Percentiles rank a stretch among this genome's conserved stretches.
Evolutionary conservation across 1,140 invertebrate species (phyloP).

Genomic region (Meloidogyne floridensis): DNA sequence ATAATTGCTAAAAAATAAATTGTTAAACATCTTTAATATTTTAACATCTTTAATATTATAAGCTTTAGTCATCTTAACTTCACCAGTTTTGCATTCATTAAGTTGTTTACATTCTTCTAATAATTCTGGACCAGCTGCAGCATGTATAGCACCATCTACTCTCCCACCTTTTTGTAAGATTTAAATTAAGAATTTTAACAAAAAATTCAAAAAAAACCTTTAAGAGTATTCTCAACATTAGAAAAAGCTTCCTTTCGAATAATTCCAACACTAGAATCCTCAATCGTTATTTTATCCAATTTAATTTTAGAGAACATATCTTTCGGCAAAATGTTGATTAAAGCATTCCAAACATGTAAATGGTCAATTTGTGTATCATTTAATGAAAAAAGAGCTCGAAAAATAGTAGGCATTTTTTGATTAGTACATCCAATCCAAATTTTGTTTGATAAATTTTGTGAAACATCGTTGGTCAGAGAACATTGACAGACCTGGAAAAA

Average conservation of each 20-base stretch:
- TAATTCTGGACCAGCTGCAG: conserved; percentile 30
- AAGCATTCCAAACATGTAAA: conserved; percentile 52
- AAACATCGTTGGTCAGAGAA: neutral
- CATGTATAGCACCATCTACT: conserved; percentile 43
- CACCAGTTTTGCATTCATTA: conserved; percentile 37
- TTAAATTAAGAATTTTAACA: neutral
- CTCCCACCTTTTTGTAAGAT: conserved; percentile 18
- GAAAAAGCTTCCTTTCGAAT: conserved; percentile 50
- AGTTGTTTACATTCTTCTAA: conserved; percentile 33
- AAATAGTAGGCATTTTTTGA: conserved; percentile 55
- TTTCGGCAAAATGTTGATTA: conserved; percentile 52
- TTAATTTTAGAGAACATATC: conserved; percentile 47
- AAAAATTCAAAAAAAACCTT: conserved; percentile 17
- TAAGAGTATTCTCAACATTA: conserved; percentile 35
- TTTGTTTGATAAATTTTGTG: conserved; percentile 2
- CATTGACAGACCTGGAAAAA: neutral
- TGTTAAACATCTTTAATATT: conserved; percentile 11
- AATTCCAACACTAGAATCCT: conserved; percentile 47
- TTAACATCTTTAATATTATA: conserved; percentile 43
- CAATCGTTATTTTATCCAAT: conserved; percentile 40
- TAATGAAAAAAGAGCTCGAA: conserved; percentile 45
- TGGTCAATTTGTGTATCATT: conserved; percentile 53
- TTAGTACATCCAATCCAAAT: conserved; percentile 53
- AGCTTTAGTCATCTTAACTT: conserved; percentile 39
- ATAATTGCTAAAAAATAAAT: conserved; percentile 31